Base-by-base conservation (phyloP, 2,797 vertebrate species). In the Gephyroberyx darwinii region DNA sequence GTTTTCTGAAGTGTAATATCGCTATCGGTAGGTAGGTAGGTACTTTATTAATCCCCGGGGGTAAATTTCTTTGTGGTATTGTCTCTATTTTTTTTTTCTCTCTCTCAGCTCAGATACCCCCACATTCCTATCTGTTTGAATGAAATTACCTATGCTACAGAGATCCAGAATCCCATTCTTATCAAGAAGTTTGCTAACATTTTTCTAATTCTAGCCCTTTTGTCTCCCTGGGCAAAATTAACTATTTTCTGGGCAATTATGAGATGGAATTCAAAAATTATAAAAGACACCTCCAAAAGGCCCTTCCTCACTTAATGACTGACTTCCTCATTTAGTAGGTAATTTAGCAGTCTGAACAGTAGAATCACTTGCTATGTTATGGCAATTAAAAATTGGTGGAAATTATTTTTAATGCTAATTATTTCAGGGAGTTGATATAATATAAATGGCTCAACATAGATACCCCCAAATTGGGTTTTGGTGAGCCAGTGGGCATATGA, bases 371-470 rank as follows among this genome's bases (percentile, higher is more conserved):
- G 41, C 26, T 51, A 19, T 60, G 51, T 50, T 56, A 7, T 59
- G 50, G 75, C 30, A 56, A 66, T 60, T 14, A 54, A 54, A 66
- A 54, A 66, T 78, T 66, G 60, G 22, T 16, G 6, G 8, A 2
- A 77, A 61, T 71, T 50, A 12, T 22, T 4, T 80, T 78, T 75
- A 57, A 69, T 72, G 30, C 41, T 71, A 69, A 71, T 71, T 78
- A 48, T 69, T 67, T 76, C 22, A 55, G 53, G 65, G 65, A 74
- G 75, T 81, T 43, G 55, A 62, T 77, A 54, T 19, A 45, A 47
- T 72, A 51, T 63, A 69, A 80, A 78, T 52, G 47, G 54, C 66
- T 74, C 73, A 81, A 81, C 85, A 78, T 74, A 84, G 64, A 80
- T 60, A 65, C 65, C n/a, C 33, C 54, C 20, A 74, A 69, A 82